Conservation (phyloP, 2,113 vertebrate species). For the Chionodraco myersi region DNA sequence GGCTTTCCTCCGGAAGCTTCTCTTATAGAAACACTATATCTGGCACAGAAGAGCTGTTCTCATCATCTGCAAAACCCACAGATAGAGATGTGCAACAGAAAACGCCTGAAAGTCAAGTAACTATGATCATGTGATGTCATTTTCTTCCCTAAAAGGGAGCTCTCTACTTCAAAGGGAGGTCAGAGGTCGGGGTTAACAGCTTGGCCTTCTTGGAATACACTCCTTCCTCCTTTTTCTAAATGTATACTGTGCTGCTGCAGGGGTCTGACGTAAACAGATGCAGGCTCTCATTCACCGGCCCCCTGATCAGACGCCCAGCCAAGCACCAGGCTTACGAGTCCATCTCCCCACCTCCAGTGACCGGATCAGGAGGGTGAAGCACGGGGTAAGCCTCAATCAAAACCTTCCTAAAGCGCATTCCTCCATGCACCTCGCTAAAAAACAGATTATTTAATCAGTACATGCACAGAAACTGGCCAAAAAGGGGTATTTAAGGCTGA, state of each 20-base stretch:
- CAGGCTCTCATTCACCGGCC: slow-evolving; percentile 43
- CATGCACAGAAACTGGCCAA: slow-evolving; percentile 55
- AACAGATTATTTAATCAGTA: slow-evolving; percentile 72
- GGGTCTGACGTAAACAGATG: slow-evolving; percentile 38
- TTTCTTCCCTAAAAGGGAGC: slow-evolving; percentile 22
- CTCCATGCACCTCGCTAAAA: slow-evolving; percentile 46
- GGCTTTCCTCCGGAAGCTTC: slow-evolving; percentile 36
- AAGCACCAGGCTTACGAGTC: slow-evolving; percentile 52
- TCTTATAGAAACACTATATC: slow-evolving; percentile 45
- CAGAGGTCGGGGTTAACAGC: slow-evolving; percentile 46
- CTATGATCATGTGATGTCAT: slow-evolving; percentile 28
- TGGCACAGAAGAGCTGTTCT: slow-evolving; percentile 19
- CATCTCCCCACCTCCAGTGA: slow-evolving; percentile 54
- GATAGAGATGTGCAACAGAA: neutral
- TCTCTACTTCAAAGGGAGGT: slow-evolving; percentile 21
- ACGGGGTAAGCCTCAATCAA: slow-evolving; percentile 68
- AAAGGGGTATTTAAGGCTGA: slow-evolving; percentile 61
- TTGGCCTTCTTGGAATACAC: slow-evolving; percentile 12
- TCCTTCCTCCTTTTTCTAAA: neutral
- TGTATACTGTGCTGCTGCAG: neutral
- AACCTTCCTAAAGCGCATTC: slow-evolving; percentile 71
- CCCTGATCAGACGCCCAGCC: slow-evolving; percentile 32
- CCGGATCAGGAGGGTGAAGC: slow-evolving; percentile 64
- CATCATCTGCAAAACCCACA: neutral
- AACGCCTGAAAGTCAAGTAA: neutral